A percentile compares a stretch with the other conserved stretches of the same genome.
Evolutionary conservation across 2,797 vertebrate genomes (phyloP).

Genomic region (Malacoctenus gilli): DNA sequence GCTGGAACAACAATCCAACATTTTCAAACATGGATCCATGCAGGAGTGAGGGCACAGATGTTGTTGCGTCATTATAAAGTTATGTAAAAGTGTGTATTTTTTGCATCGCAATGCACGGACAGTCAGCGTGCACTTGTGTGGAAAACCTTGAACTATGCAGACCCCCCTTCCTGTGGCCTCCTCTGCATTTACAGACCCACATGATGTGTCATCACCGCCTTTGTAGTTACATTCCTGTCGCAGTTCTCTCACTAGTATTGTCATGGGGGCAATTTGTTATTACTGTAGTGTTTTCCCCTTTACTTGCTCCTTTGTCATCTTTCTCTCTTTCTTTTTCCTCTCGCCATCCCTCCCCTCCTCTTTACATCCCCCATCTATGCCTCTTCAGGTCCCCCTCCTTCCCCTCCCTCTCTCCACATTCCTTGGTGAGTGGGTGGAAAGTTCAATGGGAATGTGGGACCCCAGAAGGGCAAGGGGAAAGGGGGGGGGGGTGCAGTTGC

Average conservation of each 20-base stretch:
- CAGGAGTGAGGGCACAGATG: background rate
- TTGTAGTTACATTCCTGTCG: slow-evolving; percentile 18
- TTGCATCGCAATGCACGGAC: background rate
- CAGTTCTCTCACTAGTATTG: slow-evolving; percentile 19
- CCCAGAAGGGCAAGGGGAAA: slow-evolving; percentile 66
- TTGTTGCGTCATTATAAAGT: slow-evolving; percentile 6
- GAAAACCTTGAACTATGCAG: slow-evolving; percentile 11
- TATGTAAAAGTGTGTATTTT: slow-evolving; percentile 2
- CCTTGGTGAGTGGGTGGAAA: slow-evolving; percentile 84
- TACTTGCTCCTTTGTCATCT: slow-evolving; percentile 28
- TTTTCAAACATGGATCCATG: background rate
- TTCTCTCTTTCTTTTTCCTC: slow-evolving; percentile 15
- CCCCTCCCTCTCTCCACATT: slow-evolving; percentile 76
- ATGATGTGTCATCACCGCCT: slow-evolving; percentile 39
- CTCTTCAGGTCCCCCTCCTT: slow-evolving; percentile 53
- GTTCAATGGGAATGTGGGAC: slow-evolving; percentile 82
- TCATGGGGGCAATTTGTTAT: slow-evolving; percentile 23
- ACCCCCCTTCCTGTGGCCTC: slow-evolving; percentile 3
- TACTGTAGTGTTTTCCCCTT: background rate
- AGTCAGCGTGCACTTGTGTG: background rate
- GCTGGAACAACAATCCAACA: slow-evolving; percentile 22
- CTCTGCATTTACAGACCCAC: slow-evolving; percentile 5
- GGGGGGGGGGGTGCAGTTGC: slow-evolving; percentile 30
- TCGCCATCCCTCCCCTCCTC: slow-evolving; percentile 22
- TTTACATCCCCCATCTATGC: slow-evolving; percentile 41